These are phyloP conservation scores for Solen grandis DNA, from an alignment of 1,140 invertebrate species.

Conservation along the genomic window DNA sequence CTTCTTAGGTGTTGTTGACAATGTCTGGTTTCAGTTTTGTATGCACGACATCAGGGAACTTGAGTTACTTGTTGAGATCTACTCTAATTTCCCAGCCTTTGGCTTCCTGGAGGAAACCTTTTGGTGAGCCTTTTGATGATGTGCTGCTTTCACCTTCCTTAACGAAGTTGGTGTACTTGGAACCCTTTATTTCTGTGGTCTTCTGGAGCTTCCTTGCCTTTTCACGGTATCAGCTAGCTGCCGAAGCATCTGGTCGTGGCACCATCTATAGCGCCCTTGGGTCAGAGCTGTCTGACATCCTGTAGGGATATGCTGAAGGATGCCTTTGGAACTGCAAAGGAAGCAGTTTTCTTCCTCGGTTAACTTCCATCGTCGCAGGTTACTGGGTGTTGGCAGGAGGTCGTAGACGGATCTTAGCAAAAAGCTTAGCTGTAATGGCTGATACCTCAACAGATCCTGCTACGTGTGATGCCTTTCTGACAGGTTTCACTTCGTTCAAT, in stretches of 20 bases:
- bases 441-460: constrained; percentile 43
- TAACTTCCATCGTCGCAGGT: constrained; percentile 35
- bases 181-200: not conserved
- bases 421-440: constrained; percentile 38
- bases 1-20: not conserved
- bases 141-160: not conserved
- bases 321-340: not conserved
- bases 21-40: constrained; percentile 41
- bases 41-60: constrained; percentile 16
- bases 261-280: constrained; percentile 2
- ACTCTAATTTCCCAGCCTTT: not conserved
- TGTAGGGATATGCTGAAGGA: too few species aligned
- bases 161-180: not conserved
- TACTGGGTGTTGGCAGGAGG: constrained; percentile 36
- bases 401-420: too few species aligned
- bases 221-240: constrained; percentile 3
- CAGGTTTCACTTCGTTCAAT: constrained; percentile 20
- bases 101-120: constrained; percentile 14
- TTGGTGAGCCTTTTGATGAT: not conserved
- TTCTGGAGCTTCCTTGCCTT: not conserved
- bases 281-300: not conserved
- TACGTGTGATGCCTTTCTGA: constrained; percentile 41
- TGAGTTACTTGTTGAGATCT: constrained; percentile 12
- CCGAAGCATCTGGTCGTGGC: not conserved
- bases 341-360: constrained; percentile 1